Base-by-base conservation (phyloP, 2,113 vertebrate genomes). In the Todiramphus saurophagus region DNA sequence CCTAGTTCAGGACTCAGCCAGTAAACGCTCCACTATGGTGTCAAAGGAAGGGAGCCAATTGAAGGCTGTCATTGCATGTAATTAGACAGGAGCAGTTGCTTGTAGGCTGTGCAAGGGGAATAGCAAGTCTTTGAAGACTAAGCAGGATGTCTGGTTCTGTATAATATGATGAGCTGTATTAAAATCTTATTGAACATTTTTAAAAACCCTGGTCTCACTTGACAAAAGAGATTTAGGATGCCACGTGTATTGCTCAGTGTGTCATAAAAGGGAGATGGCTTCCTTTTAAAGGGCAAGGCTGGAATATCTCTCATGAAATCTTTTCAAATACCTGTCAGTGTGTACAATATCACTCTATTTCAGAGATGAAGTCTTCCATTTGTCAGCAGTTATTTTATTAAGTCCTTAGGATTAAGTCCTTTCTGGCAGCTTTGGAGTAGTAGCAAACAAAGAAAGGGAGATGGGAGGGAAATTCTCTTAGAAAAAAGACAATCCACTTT, bases 81-180 rank as follows among this genome's bases (percentile, higher is more conserved):
- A 89, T 83, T 69, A 62, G 69, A 37, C 10, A 59, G 91, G 16
- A 97, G 67, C 70, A 64, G 83, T 93, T 76, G 35, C 64, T 67
- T 15, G 70, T 89, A 84, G 91, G 93, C 70, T 94, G 87, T 75
- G 93, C 77, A 76, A 13, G 44, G 87, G 84, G 81, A 87, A 50
- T 91, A 66, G 46, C 15, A 8, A 94, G 67, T 74, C 77, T 94
- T 37, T 87, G 94, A 94, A 91, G 77, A 58, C 74, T 82, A 62
- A 93, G 67, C 84, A 95, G 91, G 63, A 39, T 96, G 74, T 85
- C 84, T 97, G 87, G 19, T 79, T 93, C 69, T 82, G 84, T 73
- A 66, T 62, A 87, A 91, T 79, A 70, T 73, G 63, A 80, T 83
- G 78, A 89, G 89, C 74, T 83, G 24, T 85, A 96, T 89, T 91